Conservation (phyloP, 2,797 vertebrate genomes). For the Hippopotamyrus pictus region DNA sequence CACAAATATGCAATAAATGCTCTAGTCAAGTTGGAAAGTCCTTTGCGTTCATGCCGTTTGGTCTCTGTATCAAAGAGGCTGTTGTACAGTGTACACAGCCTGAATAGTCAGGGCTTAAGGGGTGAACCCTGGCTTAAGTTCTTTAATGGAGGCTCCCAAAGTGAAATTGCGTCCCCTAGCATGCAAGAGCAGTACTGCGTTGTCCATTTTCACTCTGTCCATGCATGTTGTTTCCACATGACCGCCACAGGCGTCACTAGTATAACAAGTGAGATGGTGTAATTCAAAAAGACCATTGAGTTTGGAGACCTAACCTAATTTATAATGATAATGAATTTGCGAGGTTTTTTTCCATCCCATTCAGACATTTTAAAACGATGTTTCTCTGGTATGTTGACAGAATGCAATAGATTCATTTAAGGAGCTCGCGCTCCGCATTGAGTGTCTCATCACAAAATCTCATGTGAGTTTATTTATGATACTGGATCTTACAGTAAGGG, state of each 20-base stretch:
- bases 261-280: background rate
- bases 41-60: background rate
- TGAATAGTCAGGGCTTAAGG: background rate
- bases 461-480: background rate
- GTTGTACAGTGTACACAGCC: background rate
- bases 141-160: background rate
- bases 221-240: background rate
- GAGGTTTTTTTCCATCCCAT: background rate
- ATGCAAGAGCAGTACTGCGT: background rate
- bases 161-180: background rate
- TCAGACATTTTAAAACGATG: background rate
- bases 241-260: too few relatives aligned
- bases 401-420: background rate
- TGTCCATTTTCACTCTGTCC: background rate
- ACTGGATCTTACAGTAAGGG: background rate
- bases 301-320: background rate
- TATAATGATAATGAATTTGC: background rate
- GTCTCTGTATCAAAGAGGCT: background rate
- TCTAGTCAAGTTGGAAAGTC: background rate
- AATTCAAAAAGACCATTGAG: background rate
- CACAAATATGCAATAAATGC: background rate
- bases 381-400: background rate
- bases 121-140: background rate
- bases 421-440: background rate
- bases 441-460: background rate